Conservation (phyloP, 2,888 invertebrate species). For the Mayetiola destructor region DNA sequence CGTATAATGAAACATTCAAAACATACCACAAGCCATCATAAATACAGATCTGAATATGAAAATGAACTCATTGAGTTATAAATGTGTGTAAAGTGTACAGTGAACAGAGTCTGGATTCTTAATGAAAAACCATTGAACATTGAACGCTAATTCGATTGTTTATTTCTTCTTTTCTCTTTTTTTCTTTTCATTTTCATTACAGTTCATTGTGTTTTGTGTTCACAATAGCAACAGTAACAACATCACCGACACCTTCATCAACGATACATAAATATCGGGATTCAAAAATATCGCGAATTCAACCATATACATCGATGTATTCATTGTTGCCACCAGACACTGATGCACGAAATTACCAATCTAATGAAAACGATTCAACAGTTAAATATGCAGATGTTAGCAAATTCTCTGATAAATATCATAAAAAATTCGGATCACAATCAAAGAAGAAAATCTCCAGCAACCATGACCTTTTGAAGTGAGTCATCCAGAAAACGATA, state of each 20-base stretch:
- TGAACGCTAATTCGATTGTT: too few species aligned
- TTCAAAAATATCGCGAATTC: conserved; percentile 5
- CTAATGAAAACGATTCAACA: background rate
- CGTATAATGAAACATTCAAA: too few species aligned
- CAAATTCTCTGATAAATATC: conserved; percentile 3
- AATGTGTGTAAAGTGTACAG: too few species aligned
- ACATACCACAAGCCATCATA: too few species aligned
- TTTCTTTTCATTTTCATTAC: background rate
- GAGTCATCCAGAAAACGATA: background rate
- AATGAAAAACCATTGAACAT: too few species aligned
- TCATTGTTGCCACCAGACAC: background rate
- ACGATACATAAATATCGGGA: background rate
- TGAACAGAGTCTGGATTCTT: too few species aligned
- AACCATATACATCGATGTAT: background rate
- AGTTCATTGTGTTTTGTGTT: background rate
- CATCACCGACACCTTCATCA: background rate
- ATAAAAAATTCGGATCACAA: background rate
- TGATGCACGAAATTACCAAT: background rate
- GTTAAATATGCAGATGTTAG: conserved; percentile 1
- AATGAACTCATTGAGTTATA: too few species aligned
- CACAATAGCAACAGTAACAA: background rate
- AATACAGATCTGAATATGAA: too few species aligned
- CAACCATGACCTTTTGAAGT: background rate
- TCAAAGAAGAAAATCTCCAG: conserved; percentile 3
- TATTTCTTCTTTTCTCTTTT: background rate